phyloP scores from a whole-genome alignment of 2,113 vertebrate genomes.

The Amazona guildingii region DNA sequence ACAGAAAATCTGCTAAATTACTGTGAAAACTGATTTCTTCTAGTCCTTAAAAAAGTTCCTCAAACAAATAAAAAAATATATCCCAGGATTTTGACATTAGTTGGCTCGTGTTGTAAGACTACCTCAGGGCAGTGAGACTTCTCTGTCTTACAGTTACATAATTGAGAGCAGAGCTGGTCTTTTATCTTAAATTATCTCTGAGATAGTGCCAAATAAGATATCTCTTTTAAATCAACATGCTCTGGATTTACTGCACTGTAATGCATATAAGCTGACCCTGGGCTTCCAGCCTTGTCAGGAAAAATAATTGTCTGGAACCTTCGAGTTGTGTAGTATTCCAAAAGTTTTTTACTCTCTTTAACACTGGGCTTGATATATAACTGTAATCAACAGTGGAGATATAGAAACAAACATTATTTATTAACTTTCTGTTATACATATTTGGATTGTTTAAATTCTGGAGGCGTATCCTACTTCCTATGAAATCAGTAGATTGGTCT shows the following conservation, averaged over 20 bases:
- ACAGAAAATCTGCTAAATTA: not conserved
- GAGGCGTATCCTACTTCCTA: not conserved
- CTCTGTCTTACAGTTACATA: not conserved
- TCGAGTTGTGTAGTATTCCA: not conserved
- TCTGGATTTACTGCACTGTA: not conserved
- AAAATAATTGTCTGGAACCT: not conserved
- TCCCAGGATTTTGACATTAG: not conserved
- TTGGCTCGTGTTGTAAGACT: not conserved
- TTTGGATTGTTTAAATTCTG: not conserved
- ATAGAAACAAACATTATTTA: not conserved
- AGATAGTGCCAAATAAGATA: not conserved
- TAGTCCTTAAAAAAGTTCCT: not conserved
- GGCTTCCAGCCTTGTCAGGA: not conserved
- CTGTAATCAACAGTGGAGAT: not conserved
- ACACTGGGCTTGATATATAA: not conserved
- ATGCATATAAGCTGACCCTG: not conserved
- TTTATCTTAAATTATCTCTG: constrained; percentile 23
- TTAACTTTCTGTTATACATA: not conserved
- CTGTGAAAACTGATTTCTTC: not conserved
- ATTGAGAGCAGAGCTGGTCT: not conserved
- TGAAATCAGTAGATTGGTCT: not conserved
- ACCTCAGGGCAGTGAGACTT: not conserved
- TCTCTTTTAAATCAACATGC: not conserved
- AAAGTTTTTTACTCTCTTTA: not conserved
- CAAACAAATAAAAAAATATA: not conserved